Percentiles rank a stretch among this genome's conserved stretches.
phyloP scores from a whole-genome alignment of 92 coral and sea anemone genomes.

The Palythoa caribaeorum region DNA sequence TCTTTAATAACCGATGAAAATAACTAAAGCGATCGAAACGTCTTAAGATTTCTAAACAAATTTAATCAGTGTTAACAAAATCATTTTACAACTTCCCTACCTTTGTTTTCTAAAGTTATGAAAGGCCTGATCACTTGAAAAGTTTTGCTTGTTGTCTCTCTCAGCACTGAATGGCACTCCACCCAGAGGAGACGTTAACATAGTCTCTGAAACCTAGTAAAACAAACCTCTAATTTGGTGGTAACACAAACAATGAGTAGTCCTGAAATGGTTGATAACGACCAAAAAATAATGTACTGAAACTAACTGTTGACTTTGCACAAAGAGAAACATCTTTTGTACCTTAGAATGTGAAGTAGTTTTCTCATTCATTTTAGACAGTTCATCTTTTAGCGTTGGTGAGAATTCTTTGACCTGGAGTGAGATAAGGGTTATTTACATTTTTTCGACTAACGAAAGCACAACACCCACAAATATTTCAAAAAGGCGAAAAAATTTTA shows the following conservation, averaged over 20 bases:
- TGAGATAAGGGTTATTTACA: not conserved
- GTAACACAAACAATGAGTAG: not conserved
- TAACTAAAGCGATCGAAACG: too few species aligned
- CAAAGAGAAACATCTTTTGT: not conserved
- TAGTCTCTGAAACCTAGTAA: constrained; percentile 63
- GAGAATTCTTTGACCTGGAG: constrained; percentile 83
- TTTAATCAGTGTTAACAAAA: too few species aligned
- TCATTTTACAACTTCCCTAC: constrained; percentile 36
- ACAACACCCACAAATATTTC: not conserved
- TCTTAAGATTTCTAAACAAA: too few species aligned
- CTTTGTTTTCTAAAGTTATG: constrained; percentile 96
- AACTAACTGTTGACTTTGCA: not conserved
- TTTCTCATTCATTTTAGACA: constrained; percentile 62
- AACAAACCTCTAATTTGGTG: not conserved
- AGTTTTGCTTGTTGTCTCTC: constrained; percentile 91
- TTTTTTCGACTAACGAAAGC: not conserved
- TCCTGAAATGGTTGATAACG: not conserved
- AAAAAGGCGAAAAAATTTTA: too few species aligned
- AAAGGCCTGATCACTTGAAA: constrained; percentile 91
- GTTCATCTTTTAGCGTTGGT: constrained; percentile 71
- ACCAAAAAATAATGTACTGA: not conserved
- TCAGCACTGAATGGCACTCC: constrained; percentile 99
- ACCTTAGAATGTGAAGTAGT: constrained; percentile 22
- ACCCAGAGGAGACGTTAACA: constrained; percentile 88
- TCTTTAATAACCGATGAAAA: too few species aligned